Evolutionary conservation across 2,888 invertebrate species (phyloP).

Genomic region (Lochmaea capreae): DNA sequence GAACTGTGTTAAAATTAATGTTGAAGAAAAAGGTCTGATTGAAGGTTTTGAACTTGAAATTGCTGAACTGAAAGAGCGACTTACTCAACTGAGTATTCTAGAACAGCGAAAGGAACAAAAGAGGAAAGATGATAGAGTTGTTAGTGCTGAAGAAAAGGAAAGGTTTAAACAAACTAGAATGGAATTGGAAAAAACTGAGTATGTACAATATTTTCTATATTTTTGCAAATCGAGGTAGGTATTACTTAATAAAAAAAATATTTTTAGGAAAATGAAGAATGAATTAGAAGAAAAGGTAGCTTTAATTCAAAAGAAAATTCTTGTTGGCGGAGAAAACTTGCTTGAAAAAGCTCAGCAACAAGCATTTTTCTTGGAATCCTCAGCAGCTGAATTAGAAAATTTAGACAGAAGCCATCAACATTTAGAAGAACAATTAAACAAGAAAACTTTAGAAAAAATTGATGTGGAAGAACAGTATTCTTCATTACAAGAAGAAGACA

Average conservation of each 20-base stretch:
- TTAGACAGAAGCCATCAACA: slow-evolving; percentile 83
- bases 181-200: slow-evolving; percentile 63
- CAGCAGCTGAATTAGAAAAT: slow-evolving; percentile 84
- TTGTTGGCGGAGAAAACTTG: slow-evolving; percentile 98
- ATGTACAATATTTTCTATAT: slow-evolving; percentile 39
- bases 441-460: slow-evolving; percentile 92
- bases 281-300: slow-evolving; percentile 86
- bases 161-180: slow-evolving; percentile 59
- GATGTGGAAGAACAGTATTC: slow-evolving; percentile 96
- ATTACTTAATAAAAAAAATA: neutral
- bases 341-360: slow-evolving; percentile 97
- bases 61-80: slow-evolving; percentile 78
- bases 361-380: slow-evolving; percentile 87
- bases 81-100: slow-evolving; percentile 55
- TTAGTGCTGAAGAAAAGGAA: slow-evolving; percentile 52
- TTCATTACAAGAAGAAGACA: slow-evolving; percentile 93
- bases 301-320: slow-evolving; percentile 92
- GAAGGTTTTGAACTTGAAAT: slow-evolving; percentile 97
- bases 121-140: slow-evolving; percentile 50
- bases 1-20: slow-evolving; percentile 95
- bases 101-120: slow-evolving; percentile 56
- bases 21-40: slow-evolving; percentile 95
- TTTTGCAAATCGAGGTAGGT: slow-evolving; percentile 19
- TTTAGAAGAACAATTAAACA: slow-evolving; percentile 83
- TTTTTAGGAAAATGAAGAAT: slow-evolving; percentile 77